Base-by-base conservation (phyloP, 2,888 invertebrate species). In the Drosophila kanekoi region DNA sequence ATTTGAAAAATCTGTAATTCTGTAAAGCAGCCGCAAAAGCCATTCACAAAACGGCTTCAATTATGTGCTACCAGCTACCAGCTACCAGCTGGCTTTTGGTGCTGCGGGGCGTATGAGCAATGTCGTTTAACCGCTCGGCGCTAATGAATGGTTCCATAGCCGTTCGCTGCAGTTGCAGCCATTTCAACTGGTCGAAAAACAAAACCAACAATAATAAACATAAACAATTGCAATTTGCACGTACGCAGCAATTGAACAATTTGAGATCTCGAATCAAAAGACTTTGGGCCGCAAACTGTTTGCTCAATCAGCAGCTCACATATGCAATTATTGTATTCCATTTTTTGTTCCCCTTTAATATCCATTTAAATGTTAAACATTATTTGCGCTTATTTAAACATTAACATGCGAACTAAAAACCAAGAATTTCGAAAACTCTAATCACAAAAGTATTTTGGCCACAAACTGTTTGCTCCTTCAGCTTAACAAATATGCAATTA, bases 1-100 rank as follows among this genome's bases (percentile, higher is more conserved):
- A 85, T 85, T 77, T 73, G 77, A 87, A 87, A 87, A 85, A 85
- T 85, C 86, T 85, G 73, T 79, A 85, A 81, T 79, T 85, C 85
- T 81, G 72, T 71, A 81, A 81, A 16, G 40, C 40, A 79, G 81
- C 76, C 73, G 65, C 28, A 51, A 54, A 73, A 76, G 72, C 69
- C 68, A 84, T 72, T 68, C 72, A 72, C 75, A 76, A 85, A 85
- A 80, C 81, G 76, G 66, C 60, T 67, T 47, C 83, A 79, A 82
- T 81, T 81, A 81, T 77, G 75, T 77, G 79, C 51, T 60, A 53
- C 28, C 64, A 60, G 58, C 57, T 57, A n/a, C n/a, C n/a, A n/a
- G 79, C 51, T 60, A 53, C 28, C 64, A 60, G 58, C 57, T 57
- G 56, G 10, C 43, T 41, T 52, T 41, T 28, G 44, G 52, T 65